Conservation (phyloP, 2,888 invertebrate species). For the Rhopalosiphum nymphaeae region DNA sequence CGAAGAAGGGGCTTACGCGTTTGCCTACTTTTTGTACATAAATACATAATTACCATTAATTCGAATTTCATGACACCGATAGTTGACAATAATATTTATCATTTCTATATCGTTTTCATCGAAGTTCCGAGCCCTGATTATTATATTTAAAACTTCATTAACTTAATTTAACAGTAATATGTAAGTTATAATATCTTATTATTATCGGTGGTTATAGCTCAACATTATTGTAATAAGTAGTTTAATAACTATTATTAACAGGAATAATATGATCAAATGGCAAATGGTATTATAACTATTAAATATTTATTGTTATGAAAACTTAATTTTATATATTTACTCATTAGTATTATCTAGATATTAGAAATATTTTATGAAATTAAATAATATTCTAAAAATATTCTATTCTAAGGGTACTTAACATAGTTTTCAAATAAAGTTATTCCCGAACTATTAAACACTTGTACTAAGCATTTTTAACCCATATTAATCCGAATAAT, state of each 20-base stretch:
- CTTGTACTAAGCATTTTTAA: background rate
- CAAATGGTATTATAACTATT: background rate
- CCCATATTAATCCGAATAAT: slow-evolving; percentile 2
- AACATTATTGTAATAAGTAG: background rate
- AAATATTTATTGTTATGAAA: background rate
- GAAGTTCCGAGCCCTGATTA: background rate
- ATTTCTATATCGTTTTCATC: background rate
- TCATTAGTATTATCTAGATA: background rate
- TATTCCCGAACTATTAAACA: background rate
- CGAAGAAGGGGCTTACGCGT: background rate
- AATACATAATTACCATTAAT: background rate
- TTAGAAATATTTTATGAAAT: background rate
- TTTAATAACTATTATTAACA: background rate
- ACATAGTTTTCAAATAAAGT: background rate
- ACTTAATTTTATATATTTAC: background rate
- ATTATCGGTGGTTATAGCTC: too few species aligned
- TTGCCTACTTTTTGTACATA: too few species aligned
- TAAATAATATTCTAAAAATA: background rate
- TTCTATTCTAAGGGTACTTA: background rate
- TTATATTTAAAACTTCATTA: background rate
- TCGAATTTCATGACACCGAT: background rate
- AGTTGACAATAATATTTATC: background rate
- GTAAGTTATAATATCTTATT: too few species aligned
- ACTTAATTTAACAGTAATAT: too few species aligned
- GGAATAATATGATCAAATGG: background rate